phyloP scores from a whole-genome alignment of 2,797 vertebrate genomes.

The Lagodon rhomboides region DNA sequence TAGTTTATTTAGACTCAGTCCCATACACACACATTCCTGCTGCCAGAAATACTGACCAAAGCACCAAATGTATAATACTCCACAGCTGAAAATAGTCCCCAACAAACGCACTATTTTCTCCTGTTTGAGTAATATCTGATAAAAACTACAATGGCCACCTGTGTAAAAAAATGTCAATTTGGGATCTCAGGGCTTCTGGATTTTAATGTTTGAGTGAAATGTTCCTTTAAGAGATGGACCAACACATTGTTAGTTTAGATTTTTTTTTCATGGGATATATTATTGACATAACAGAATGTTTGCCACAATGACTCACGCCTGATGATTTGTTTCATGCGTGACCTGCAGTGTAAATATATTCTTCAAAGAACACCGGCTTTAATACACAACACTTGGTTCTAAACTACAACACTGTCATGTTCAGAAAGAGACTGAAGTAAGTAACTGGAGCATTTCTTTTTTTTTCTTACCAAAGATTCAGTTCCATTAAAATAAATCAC shows the following conservation, averaged over 20 bases:
- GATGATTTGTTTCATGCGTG: not conserved
- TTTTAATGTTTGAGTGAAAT: no score
- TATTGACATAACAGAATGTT: constrained; percentile 7
- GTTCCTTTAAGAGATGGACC: no score
- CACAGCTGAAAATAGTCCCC: constrained; percentile 12
- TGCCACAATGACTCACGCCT: not conserved
- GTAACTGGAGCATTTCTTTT: not conserved
- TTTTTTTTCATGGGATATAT: constrained; percentile 5
- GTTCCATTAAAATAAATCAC: not conserved
- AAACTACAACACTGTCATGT: constrained; percentile 21
- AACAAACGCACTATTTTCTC: not conserved
- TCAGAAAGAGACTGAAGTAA: not conserved
- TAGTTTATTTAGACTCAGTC: not conserved
- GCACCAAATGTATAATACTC: not conserved
- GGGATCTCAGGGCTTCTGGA: no score
- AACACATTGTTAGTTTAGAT: not conserved
- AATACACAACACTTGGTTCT: not conserved
- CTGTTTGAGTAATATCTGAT: not conserved
- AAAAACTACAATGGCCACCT: not conserved
- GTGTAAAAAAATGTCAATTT: no score
- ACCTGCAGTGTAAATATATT: not conserved
- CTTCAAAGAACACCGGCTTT: not conserved
- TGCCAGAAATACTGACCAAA: not conserved
- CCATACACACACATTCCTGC: not conserved
- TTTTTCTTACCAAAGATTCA: not conserved